Conservation (phyloP, 1,140 invertebrate genomes). For the Apocrypta bakeri region DNA sequence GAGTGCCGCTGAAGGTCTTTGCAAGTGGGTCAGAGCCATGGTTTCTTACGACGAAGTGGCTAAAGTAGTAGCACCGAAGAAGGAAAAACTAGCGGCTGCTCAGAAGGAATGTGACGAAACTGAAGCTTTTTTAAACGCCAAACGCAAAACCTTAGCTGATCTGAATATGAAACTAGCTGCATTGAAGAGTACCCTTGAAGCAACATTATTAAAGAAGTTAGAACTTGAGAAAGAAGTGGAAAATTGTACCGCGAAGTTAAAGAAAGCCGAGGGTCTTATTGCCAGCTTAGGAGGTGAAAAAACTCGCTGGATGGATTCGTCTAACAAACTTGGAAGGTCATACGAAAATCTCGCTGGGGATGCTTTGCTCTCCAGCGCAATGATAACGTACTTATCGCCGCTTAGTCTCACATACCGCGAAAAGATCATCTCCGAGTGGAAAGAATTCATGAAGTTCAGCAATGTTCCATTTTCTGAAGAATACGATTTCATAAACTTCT, state of each 20-base stretch:
- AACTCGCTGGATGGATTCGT: slow-evolving; percentile 78
- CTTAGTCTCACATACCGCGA: slow-evolving; percentile 76
- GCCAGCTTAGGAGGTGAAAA: slow-evolving; percentile 82
- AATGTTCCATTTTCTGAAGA: slow-evolving; percentile 77
- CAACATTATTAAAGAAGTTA: slow-evolving; percentile 74
- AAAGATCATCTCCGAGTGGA: slow-evolving; percentile 74
- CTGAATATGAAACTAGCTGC: slow-evolving; percentile 78
- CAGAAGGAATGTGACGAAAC: slow-evolving; percentile 78
- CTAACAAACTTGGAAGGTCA: slow-evolving; percentile 74
- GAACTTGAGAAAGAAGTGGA: slow-evolving; percentile 72
- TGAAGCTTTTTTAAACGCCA: slow-evolving; percentile 78
- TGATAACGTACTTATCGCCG: slow-evolving; percentile 80
- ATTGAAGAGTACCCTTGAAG: slow-evolving; percentile 74
- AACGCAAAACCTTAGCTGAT: slow-evolving; percentile 75
- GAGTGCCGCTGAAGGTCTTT: slow-evolving; percentile 82
- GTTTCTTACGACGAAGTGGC: slow-evolving; percentile 83
- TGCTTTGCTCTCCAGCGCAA: slow-evolving; percentile 79
- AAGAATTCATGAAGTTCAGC: slow-evolving; percentile 68
- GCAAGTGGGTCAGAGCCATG: slow-evolving; percentile 85
- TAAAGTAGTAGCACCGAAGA: slow-evolving; percentile 80
- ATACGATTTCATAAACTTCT: slow-evolving; percentile 76
- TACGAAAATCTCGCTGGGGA: slow-evolving; percentile 80
- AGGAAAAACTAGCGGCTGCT: slow-evolving; percentile 77
- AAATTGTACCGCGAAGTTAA: slow-evolving; percentile 80
- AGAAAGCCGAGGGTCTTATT: slow-evolving; percentile 80